Evolutionary conservation across 2,797 vertebrate genomes (phyloP).

Genomic region (Neosilurus hyrtlii): DNA sequence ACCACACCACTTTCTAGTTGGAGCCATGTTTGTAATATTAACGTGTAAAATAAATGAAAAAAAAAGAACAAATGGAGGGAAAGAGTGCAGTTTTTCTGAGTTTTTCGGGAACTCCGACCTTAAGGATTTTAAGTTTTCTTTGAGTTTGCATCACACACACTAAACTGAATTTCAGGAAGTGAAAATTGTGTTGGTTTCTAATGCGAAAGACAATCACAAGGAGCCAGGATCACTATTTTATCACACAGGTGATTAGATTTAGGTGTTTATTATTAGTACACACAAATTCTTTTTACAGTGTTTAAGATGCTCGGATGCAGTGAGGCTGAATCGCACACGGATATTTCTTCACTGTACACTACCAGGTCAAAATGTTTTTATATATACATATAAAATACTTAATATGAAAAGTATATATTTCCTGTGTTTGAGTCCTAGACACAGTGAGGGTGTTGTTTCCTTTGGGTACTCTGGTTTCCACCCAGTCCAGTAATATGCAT

Average conservation of each 20-base stretch:
- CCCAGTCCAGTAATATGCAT: too few relatives aligned
- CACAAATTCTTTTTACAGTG: too few relatives aligned
- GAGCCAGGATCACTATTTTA: neutral
- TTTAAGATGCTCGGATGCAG: too few relatives aligned
- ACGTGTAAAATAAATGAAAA: neutral
- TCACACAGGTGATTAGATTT: neutral
- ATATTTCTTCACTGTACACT: neutral
- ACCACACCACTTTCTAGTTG: neutral
- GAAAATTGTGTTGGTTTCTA: neutral
- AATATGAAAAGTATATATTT: too few relatives aligned
- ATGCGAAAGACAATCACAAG: too few relatives aligned
- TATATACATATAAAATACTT: too few relatives aligned
- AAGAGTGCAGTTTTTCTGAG: neutral
- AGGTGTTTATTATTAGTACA: neutral
- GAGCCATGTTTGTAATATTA: neutral
- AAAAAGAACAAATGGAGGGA: neutral
- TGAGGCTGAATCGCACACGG: neutral
- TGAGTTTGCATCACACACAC: conserved; percentile 9
- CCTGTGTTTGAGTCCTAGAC: too few relatives aligned
- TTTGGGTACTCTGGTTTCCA: too few relatives aligned
- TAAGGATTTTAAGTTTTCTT: neutral
- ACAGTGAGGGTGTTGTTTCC: too few relatives aligned
- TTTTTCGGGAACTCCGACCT: neutral
- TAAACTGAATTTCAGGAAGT: neutral
- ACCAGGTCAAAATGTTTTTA: neutral